Base-by-base conservation (phyloP, 2,113 vertebrate genomes). In the Tragelaphus buxtoni region DNA sequence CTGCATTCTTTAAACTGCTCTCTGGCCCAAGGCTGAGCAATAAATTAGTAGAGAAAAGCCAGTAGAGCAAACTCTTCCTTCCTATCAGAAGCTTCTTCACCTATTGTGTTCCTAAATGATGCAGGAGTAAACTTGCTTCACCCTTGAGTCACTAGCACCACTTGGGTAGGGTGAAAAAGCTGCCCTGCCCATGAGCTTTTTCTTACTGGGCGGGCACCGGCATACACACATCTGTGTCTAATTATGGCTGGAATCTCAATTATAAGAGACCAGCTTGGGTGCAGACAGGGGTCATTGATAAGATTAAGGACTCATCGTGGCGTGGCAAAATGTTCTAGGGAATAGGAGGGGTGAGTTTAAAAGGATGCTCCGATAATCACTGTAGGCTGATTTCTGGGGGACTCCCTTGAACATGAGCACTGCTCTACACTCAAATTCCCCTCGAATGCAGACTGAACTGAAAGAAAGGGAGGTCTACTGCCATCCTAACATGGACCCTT, bases 21-120 rank as follows among this genome's bases (percentile, higher is more conserved):
- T 88, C 80, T 94, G 53, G 42, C 94, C 82, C 63, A 96, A 90
- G 61, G 90, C 84, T 96, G 69, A 82, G 22, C 26, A 1, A 97
- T 88, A 88, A 95, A 95, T 94, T 77, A 91, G 26, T 32, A 93
- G 30, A 94, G 61, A 79, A 97, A 97, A 97, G 92, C 81, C 79
- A 35, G 39, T 49, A 18, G 8, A 90, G 51, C 91, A 85, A 90
- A 93, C 3, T 10, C 30, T 79, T 83, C 47, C 55, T 94, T 83
- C 42, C 9, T 49, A 85, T 35, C 55, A 88, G 22, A 63, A 58
- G 0, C 92, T 91, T 77, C 83, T 88, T 39, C n/a, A 77, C 39
- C 47, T 91, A 18, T 16, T 81, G 8, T 47, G 4, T 55, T 90
- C 9, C 65, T 85, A 30, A 58, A 63, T 11, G 39, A 87, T 35